Evolutionary conservation across 2,113 vertebrate genomes (phyloP).

Genomic region (Nothocercus julius): DNA sequence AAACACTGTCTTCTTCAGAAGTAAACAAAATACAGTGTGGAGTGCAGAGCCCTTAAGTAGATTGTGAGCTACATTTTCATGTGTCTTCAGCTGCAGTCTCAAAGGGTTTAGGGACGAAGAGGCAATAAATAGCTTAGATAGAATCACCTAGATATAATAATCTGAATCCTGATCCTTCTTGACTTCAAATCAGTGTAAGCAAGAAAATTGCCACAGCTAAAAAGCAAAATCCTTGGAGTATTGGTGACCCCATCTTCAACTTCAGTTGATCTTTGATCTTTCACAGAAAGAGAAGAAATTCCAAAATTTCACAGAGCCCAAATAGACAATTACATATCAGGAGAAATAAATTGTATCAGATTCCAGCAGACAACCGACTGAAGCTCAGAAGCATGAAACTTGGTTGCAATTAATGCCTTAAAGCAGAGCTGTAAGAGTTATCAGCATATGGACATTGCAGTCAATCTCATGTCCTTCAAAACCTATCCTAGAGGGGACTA

Average conservation of each 20-base stretch:
- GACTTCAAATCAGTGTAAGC: background rate
- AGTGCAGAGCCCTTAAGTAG: background rate
- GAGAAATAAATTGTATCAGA: background rate
- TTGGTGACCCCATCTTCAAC: background rate
- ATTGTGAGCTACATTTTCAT: background rate
- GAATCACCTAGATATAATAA: background rate
- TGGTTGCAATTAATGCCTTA: background rate
- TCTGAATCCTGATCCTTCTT: background rate
- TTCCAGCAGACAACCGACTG: background rate
- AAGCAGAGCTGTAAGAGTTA: background rate
- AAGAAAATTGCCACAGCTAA: background rate
- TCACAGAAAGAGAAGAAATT: background rate
- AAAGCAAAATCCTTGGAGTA: background rate
- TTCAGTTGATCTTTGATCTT: background rate
- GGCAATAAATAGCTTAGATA: background rate
- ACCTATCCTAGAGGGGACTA: background rate
- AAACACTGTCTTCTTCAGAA: background rate
- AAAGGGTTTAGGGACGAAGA: background rate
- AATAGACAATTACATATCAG: background rate
- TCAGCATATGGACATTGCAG: background rate
- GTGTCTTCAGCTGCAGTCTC: background rate
- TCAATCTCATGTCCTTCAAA: background rate
- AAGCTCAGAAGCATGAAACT: background rate
- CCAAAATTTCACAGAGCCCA: background rate
- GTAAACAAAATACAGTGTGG: no score